These are phyloP conservation scores for Glandiceps talaboti DNA, from an alignment of 53 echinoderm and acorn worm species.

Conservation along the genomic window DNA sequence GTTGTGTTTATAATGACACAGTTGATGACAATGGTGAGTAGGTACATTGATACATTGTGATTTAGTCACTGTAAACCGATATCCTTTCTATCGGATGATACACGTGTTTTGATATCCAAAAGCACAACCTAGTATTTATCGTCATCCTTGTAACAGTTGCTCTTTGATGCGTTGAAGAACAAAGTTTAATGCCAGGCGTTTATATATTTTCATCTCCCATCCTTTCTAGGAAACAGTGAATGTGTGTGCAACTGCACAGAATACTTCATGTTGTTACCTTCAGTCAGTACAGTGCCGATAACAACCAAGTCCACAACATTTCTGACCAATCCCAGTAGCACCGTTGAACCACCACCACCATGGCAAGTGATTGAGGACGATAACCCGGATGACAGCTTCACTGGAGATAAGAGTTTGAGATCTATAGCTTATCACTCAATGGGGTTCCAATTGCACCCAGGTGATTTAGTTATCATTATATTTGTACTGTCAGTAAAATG, in stretches of 20 bases:
- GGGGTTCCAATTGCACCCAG: not conserved
- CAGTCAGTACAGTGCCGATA: not conserved
- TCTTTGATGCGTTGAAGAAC: no score
- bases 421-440: not conserved
- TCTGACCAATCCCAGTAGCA: not conserved
- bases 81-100: no score
- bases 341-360: not conserved
- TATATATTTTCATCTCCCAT: no score
- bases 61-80: no score
- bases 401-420: not conserved
- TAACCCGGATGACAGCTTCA: not conserved
- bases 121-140: no score
- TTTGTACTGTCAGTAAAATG: no score
- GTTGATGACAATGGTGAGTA: not conserved
- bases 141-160: no score
- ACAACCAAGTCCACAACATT: not conserved
- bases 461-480: no score
- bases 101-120: no score
- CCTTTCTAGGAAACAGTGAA: not conserved
- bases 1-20: not conserved
- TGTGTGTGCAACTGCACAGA: not conserved
- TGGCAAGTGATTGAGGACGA: not conserved
- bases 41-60: no score
- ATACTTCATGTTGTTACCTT: not conserved
- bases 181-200: no score